Base-by-base conservation (phyloP, 2,888 invertebrate genomes). In the Catotricha subobsoleta region DNA sequence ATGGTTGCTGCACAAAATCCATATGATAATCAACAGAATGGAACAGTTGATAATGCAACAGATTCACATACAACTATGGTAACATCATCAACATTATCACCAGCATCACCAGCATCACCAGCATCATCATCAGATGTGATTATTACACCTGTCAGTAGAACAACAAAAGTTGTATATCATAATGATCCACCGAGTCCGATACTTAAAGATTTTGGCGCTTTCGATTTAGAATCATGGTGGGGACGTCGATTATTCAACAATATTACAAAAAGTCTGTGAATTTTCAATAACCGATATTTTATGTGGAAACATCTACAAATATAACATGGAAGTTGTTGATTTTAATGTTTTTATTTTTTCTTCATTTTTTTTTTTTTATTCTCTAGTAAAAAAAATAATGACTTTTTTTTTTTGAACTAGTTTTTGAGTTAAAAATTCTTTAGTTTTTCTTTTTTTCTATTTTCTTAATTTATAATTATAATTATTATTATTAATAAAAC, bases 181-280 rank as follows among this genome's bases (percentile, higher is more conserved):
- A 76, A 80, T 50, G 81, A 81, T 51, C 76, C 74, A 43, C 78
- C 80, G 9, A 78, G 76, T 55, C 68, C 75, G 28, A 67, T 68
- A 20, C 66, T 83, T 39, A 71, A 72, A 51, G 83, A 86, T 62
- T 90, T 88, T 59, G 81, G 84, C 54, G 83, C 87, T 16, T 88
- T 88, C 55, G 88, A 90, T 66, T 68, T 90, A 54, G 88, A 87
- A 58, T 77, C 81, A 28, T 88, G 86, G 81, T 88, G 87, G 86
- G 86, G 86, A 46, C 80, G 82, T 57, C 69, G 87, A 33, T 66
- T 83, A 46, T 83, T 80, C 66, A 80, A 83, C 53, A 83, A 81
- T 59, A 80, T 86, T 59, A 84, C 84, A 43, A 82, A 79, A 60
- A 83, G 82, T 45, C 70, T 76, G 49, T 73, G 67, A 70, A 10